A percentile compares a stretch with the other conserved stretches of the same genome.
phyloP scores from a whole-genome alignment of 2,797 vertebrate species.

The Silurus aristotelis region DNA sequence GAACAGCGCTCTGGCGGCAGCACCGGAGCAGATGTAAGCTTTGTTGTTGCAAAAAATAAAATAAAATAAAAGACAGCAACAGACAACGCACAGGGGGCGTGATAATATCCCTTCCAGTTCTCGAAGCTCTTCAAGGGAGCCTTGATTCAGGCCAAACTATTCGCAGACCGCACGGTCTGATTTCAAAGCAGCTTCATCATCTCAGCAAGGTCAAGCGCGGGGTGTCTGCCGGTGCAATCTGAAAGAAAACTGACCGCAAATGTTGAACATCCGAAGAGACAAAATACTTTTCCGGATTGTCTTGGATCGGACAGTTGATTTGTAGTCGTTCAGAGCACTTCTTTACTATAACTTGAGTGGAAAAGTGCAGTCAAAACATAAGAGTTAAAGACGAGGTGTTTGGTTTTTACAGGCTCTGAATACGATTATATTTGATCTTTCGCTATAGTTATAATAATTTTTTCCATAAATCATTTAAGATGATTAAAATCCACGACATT shows the following conservation, averaged over 20 bases:
- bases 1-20: constrained; percentile 49
- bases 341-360: too few species aligned
- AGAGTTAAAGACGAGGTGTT: too few species aligned
- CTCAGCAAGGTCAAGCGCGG: constrained; percentile 44
- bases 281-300: neutral
- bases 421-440: too few species aligned
- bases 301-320: constrained; percentile 23
- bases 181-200: constrained; percentile 67
- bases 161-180: constrained; percentile 65
- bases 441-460: too few species aligned
- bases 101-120: constrained; percentile 46
- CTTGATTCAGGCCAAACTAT: constrained; percentile 58
- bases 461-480: too few species aligned
- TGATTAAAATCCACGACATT: too few species aligned
- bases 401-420: too few species aligned
- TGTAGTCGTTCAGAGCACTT: neutral
- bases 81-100: constrained; percentile 46
- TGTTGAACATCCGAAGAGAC: constrained; percentile 27
- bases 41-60: constrained; percentile 47
- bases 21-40: constrained; percentile 38
- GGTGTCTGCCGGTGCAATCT: constrained; percentile 33
- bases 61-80: constrained; percentile 10
- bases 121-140: constrained; percentile 42
- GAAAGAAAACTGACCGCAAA: constrained; percentile 30
- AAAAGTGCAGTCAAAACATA: too few species aligned